Evolutionary conservation across 2,888 invertebrate species (phyloP).

Genomic region (Stegophylla sp.): DNA sequence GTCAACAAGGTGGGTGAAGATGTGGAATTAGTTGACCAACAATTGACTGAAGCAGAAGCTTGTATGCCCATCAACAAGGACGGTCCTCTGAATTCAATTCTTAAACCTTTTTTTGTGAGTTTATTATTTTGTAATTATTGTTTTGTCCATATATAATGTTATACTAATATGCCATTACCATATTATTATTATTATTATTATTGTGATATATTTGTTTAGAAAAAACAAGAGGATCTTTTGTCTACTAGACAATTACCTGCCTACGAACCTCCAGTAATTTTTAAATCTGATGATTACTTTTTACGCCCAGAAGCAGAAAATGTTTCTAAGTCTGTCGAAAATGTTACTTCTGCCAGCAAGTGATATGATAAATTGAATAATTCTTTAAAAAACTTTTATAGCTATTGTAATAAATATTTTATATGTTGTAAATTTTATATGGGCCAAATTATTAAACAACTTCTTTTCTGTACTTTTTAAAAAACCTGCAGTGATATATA

Average conservation of each 20-base stretch:
- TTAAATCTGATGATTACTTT: slow-evolving; percentile 51
- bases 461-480: too few relatives aligned
- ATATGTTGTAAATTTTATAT: too few relatives aligned
- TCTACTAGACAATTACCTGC: slow-evolving; percentile 14
- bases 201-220: slow-evolving; percentile 13
- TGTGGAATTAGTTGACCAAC: slow-evolving; percentile 43
- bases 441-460: too few relatives aligned
- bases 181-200: not conserved
- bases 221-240: slow-evolving; percentile 51
- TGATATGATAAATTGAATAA: not conserved
- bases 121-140: not conserved
- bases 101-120: slow-evolving; percentile 54
- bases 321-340: slow-evolving; percentile 11
- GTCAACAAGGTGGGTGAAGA: slow-evolving; percentile 43
- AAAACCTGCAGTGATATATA: too few relatives aligned
- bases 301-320: not conserved
- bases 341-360: not conserved
- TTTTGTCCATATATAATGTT: not conserved
- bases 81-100: slow-evolving; percentile 48
- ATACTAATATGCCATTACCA: not conserved
- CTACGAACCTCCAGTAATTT: slow-evolving; percentile 47
- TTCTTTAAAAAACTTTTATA: too few relatives aligned
- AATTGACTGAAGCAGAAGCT: slow-evolving; percentile 52
- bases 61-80: slow-evolving; percentile 50
- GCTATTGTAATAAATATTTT: too few relatives aligned